Percentiles rank a stretch among this genome's conserved stretches.
These are phyloP conservation scores for Leguminivora glycinivorella DNA, from an alignment of 1,140 invertebrate species.

Conservation along the genomic window DNA sequence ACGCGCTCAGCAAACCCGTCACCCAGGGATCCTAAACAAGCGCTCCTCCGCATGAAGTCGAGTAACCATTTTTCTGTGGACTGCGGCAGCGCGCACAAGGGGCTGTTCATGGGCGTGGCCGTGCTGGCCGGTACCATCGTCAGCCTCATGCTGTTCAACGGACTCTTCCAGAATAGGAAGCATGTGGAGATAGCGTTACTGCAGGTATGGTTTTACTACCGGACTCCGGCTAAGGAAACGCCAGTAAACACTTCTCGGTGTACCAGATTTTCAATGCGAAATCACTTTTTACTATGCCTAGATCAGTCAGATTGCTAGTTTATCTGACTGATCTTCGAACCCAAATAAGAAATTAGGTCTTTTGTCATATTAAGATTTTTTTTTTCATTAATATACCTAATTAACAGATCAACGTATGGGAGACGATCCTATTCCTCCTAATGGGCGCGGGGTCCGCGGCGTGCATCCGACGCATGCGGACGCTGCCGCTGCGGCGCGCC, in stretches of 20 bases:
- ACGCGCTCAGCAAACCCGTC: background rate
- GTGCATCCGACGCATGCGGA: slow-evolving; percentile 77
- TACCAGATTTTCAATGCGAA: slow-evolving; percentile 44
- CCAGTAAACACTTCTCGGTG: too few relatives aligned
- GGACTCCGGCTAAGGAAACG: too few relatives aligned
- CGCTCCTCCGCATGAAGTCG: slow-evolving; percentile 54
- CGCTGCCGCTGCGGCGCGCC: slow-evolving; percentile 55
- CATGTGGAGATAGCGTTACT: slow-evolving; percentile 81
- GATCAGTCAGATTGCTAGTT: too few relatives aligned
- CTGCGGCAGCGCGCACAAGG: slow-evolving; percentile 86
- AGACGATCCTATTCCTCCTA: slow-evolving; percentile 81
- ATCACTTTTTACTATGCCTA: background rate
- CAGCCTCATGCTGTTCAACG: slow-evolving; percentile 86
- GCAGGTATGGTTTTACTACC: slow-evolving; percentile 77
- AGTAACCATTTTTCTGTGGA: slow-evolving; percentile 85
- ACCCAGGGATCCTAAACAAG: slow-evolving; percentile 49
- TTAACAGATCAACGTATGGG: slow-evolving; percentile 79
- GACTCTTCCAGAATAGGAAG: slow-evolving; percentile 82
- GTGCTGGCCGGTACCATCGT: slow-evolving; percentile 85
- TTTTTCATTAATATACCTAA: slow-evolving; percentile 20
- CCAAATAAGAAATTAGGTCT: too few relatives aligned
- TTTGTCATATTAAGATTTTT: too few relatives aligned
- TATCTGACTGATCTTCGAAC: too few relatives aligned
- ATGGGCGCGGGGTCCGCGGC: slow-evolving; percentile 78
- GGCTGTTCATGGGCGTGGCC: slow-evolving; percentile 85